Conservation (phyloP, 2,797 vertebrate species). For the Myotis daubentonii region DNA sequence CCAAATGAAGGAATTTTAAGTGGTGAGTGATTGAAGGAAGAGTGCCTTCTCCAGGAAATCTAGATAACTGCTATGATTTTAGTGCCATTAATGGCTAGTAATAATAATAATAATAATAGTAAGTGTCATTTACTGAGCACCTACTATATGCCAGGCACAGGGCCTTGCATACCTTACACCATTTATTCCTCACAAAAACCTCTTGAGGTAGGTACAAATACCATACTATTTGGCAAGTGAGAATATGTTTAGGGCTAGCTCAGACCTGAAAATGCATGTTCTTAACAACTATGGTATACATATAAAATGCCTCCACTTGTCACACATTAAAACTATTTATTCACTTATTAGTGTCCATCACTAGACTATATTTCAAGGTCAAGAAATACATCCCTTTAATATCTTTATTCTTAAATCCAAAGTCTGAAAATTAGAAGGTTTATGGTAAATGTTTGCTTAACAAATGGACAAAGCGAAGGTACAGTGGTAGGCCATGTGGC, state of each 20-base stretch:
- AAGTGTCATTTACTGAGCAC: neutral
- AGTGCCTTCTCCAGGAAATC: neutral
- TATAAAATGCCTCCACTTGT: neutral
- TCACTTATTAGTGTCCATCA: neutral
- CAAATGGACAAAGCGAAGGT: neutral
- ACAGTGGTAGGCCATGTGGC: too few relatives aligned
- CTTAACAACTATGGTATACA: neutral
- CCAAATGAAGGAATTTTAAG: neutral
- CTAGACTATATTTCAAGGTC: conserved; percentile 20
- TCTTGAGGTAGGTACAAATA: neutral
- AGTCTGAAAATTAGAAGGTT: neutral
- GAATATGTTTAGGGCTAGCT: neutral
- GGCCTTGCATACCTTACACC: too few relatives aligned
- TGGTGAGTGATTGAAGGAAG: neutral
- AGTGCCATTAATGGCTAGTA: neutral
- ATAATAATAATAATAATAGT: neutral
- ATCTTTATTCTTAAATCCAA: neutral
- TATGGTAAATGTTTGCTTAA: neutral
- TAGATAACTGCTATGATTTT: neutral
- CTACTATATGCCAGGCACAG: neutral
- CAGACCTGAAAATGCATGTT: neutral
- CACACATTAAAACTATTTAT: neutral
- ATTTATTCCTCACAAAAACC: neutral
- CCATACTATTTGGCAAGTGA: neutral
- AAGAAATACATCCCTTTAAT: neutral